Conservation (phyloP, 2,797 vertebrate species). For the Mus minutoides region DNA sequence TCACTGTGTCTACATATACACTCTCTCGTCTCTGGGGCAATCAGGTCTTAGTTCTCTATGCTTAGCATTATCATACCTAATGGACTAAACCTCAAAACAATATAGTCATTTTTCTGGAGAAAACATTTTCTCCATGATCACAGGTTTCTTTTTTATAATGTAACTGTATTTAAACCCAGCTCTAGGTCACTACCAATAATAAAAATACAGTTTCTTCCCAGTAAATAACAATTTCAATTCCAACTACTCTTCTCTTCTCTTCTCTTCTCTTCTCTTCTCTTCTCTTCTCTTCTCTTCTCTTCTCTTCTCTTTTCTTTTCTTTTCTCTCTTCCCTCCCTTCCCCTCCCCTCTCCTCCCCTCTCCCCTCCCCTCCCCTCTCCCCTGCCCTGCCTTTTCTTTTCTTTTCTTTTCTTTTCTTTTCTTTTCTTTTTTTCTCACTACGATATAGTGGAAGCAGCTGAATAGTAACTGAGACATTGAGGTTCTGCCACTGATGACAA, state of each 20-base stretch:
- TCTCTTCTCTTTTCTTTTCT: not conserved
- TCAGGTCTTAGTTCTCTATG: too few relatives aligned
- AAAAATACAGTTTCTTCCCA: not conserved
- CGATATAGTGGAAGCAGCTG: not conserved
- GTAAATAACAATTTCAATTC: not conserved
- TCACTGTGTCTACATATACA: too few relatives aligned
- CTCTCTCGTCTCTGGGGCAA: too few relatives aligned
- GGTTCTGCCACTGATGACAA: not conserved
- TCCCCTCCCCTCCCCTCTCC: too few relatives aligned
- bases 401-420: not conserved
- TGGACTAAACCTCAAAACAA: not conserved
- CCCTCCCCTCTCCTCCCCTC: not conserved
- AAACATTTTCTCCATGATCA: not conserved
- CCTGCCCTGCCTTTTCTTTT: not conserved
- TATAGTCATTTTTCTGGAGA: not conserved
- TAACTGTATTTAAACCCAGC: not conserved
- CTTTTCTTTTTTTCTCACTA: not conserved
- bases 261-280: not conserved
- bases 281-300: not conserved
- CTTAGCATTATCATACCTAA: too few relatives aligned
- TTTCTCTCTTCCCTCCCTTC: not conserved
- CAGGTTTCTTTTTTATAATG: not conserved
- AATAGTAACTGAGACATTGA: not conserved
- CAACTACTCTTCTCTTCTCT: not conserved
- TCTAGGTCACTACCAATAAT: not conserved